Conservation (phyloP, 2,888 invertebrate species). For the Dolichomitus sp. region DNA sequence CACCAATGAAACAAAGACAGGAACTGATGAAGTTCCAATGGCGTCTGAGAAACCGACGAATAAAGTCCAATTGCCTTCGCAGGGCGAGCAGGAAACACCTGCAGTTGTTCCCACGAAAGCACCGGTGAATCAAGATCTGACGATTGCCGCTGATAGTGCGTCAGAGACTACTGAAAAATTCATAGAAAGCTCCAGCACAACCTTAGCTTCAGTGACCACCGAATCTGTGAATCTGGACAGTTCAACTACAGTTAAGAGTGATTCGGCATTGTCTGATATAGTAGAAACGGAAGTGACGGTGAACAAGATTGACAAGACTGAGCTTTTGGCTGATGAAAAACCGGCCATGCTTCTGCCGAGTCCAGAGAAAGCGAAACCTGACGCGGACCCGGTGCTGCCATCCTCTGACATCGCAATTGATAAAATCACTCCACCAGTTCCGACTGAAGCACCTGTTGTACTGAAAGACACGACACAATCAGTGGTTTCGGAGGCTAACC, state of each 20-base stretch:
- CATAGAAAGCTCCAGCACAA: slow-evolving; percentile 21
- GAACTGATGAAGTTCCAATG: neutral
- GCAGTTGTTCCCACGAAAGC: slow-evolving; percentile 4
- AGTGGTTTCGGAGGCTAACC: neutral
- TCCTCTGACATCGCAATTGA: slow-evolving; percentile 31
- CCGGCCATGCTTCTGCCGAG: slow-evolving; percentile 12
- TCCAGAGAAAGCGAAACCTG: slow-evolving; percentile 14
- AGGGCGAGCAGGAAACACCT: slow-evolving; percentile 13
- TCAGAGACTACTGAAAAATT: slow-evolving; percentile 33
- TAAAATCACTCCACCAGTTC: slow-evolving; percentile 26
- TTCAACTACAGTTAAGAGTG: slow-evolving; percentile 27
- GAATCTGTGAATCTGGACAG: slow-evolving; percentile 31
- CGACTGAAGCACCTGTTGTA: neutral
- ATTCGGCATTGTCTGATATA: slow-evolving; percentile 47
- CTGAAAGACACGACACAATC: slow-evolving; percentile 20
- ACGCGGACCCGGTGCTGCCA: slow-evolving; percentile 23
- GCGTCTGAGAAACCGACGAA: slow-evolving; percentile 16
- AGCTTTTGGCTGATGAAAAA: slow-evolving; percentile 24
- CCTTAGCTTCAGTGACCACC: slow-evolving; percentile 7
- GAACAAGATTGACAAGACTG: slow-evolving; percentile 32
- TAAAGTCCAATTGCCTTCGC: slow-evolving; percentile 13
- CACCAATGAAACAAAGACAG: slow-evolving; percentile 17
- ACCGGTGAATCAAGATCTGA: slow-evolving; percentile 16
- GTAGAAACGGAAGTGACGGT: slow-evolving; percentile 64
- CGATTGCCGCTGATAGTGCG: neutral